Conservation (phyloP, 2,797 vertebrate genomes). For the Microhierax caerulescens region DNA sequence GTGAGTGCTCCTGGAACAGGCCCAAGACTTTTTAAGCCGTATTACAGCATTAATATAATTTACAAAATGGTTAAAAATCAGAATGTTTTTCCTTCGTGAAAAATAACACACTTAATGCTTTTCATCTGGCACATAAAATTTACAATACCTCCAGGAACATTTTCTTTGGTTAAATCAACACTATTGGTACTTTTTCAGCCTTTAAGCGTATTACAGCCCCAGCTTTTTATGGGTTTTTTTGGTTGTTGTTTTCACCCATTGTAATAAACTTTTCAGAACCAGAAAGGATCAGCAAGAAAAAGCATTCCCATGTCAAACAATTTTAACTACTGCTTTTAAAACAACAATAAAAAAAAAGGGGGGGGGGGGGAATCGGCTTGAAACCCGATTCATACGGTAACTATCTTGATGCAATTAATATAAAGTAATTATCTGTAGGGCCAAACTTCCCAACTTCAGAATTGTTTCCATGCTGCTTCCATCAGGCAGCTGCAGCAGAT, state of each 20-base stretch:
- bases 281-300: conserved; percentile 76
- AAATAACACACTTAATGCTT: conserved; percentile 77
- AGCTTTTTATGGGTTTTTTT: conserved; percentile 67
- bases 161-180: conserved; percentile 77
- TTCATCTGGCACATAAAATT: conserved; percentile 82
- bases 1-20: neutral
- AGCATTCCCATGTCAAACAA: conserved; percentile 52
- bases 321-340: conserved; percentile 67
- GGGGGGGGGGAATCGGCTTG: fast-evolving
- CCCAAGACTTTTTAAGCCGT: conserved; percentile 25
- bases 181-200: conserved; percentile 70
- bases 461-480: conserved; percentile 78
- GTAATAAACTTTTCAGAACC: conserved; percentile 75
- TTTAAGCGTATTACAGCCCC: conserved; percentile 68
- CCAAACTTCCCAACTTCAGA: conserved; percentile 41
- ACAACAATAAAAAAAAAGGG: neutral
- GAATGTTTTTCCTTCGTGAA: conserved; percentile 75
- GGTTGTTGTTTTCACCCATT: conserved; percentile 76
- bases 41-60: conserved; percentile 72
- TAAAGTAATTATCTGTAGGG: conserved; percentile 57
- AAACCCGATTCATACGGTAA: conserved; percentile 2
- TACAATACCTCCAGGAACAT: conserved; percentile 77
- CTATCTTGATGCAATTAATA: conserved; percentile 70
- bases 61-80: conserved; percentile 75
- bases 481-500: conserved; percentile 83